Conservation (phyloP, 2,888 invertebrate genomes). For the Matsumyia berberina region DNA sequence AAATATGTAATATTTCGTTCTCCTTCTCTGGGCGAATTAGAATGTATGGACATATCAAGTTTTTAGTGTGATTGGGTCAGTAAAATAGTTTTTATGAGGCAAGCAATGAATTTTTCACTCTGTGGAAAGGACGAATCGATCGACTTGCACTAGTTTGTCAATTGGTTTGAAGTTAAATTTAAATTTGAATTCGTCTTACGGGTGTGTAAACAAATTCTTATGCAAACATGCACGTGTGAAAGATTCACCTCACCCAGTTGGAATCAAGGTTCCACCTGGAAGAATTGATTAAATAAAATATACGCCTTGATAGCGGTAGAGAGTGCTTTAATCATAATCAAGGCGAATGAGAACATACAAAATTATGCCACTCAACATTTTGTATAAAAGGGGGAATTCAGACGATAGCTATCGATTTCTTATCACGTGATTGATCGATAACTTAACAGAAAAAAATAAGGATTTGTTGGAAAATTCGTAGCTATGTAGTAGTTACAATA, state of each 20-base stretch:
- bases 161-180: slow-evolving; percentile 3
- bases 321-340: too few relatives aligned
- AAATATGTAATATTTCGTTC: slow-evolving; percentile 26
- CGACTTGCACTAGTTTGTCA: not conserved
- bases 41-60: not conserved
- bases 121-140: not conserved
- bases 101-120: not conserved
- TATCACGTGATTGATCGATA: too few relatives aligned
- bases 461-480: too few relatives aligned
- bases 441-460: too few relatives aligned
- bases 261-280: slow-evolving; percentile 50
- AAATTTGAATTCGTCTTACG: slow-evolving; percentile 11
- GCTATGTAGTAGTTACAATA: too few relatives aligned
- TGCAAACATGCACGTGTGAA: slow-evolving; percentile 72
- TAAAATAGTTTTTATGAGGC: slow-evolving; percentile 10
- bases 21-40: not conserved
- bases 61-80: slow-evolving; percentile 1
- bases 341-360: not conserved
- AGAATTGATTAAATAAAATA: slow-evolving; percentile 23
- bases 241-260: slow-evolving; percentile 41
- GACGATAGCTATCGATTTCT: too few relatives aligned
- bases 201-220: slow-evolving; percentile 21
- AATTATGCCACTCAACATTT: not conserved
- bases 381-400: too few relatives aligned
- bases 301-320: not conserved